Conservation (phyloP, 2,113 vertebrate genomes). For the Actinemys pallida region DNA sequence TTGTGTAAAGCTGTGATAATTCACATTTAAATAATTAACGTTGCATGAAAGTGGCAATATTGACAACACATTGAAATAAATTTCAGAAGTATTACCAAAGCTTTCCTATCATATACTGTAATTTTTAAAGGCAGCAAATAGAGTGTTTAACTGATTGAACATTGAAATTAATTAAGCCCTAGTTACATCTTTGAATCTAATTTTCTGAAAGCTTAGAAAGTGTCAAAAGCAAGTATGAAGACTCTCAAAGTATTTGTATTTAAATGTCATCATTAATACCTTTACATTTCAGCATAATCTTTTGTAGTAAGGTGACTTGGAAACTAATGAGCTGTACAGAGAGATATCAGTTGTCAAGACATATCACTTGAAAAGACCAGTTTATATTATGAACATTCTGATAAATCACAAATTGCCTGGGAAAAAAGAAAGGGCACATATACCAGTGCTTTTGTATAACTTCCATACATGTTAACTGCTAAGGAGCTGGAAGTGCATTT, state of each 20-base stretch:
- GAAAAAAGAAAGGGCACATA: background rate
- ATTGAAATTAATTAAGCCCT: background rate
- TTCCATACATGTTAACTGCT: background rate
- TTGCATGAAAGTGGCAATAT: rapidly evolving
- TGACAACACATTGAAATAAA: background rate
- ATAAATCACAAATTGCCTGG: rapidly evolving
- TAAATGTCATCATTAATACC: background rate
- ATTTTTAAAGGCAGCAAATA: background rate
- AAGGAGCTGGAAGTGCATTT: background rate
- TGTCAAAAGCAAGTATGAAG: background rate
- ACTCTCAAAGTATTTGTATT: background rate
- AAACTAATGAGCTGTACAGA: background rate
- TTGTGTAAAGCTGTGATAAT: background rate
- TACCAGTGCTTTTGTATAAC: background rate
- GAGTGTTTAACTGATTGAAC: background rate
- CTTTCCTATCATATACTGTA: rapidly evolving
- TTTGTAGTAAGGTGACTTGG: background rate
- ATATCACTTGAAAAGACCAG: background rate
- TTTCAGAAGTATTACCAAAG: background rate
- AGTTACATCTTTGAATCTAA: background rate
- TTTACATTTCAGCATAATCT: background rate
- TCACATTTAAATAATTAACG: background rate
- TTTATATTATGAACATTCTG: background rate
- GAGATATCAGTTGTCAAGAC: background rate
- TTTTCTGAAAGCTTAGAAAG: background rate